Conservation (phyloP, 2,888 invertebrate species). For the Brachylomia viminalis region DNA sequence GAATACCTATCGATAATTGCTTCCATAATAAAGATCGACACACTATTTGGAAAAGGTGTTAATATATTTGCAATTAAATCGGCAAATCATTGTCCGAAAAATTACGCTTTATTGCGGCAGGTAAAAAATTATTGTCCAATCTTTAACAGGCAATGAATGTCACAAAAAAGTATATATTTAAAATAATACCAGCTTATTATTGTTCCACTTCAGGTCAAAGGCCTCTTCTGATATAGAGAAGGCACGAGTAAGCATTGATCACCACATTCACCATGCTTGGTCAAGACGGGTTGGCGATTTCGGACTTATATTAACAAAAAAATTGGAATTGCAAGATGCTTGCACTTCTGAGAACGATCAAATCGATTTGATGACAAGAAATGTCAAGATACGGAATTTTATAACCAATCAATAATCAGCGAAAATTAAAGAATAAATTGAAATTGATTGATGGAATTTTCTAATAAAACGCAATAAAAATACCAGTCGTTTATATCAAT, state of each 20-base stretch:
- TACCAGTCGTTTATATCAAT: conserved; percentile 49
- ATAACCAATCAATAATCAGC: conserved; percentile 47
- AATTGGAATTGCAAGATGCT: too few species aligned
- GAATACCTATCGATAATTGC: conserved; percentile 39
- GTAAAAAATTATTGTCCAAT: not conserved
- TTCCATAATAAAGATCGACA: conserved; percentile 38
- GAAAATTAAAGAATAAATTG: conserved; percentile 51
- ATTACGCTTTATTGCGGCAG: not conserved
- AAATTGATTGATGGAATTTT: conserved; percentile 58
- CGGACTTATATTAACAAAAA: too few species aligned
- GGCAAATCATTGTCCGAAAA: conserved; percentile 14
- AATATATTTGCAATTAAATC: conserved; percentile 12
- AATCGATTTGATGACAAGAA: conserved; percentile 8
- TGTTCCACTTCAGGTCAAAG: too few species aligned
- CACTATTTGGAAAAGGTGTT: conserved; percentile 31
- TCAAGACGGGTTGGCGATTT: too few species aligned
- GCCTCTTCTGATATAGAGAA: too few species aligned
- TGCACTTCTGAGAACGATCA: not conserved
- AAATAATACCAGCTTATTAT: too few species aligned
- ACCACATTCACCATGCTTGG: too few species aligned
- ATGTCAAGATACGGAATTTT: conserved; percentile 15
- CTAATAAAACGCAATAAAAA: conserved; percentile 57
- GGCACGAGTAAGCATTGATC: too few species aligned
- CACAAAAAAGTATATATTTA: too few species aligned
- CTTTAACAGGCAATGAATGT: not conserved